Evolutionary conservation across 2,888 invertebrate species (phyloP).

Genomic region (Cosmia pyralina): DNA sequence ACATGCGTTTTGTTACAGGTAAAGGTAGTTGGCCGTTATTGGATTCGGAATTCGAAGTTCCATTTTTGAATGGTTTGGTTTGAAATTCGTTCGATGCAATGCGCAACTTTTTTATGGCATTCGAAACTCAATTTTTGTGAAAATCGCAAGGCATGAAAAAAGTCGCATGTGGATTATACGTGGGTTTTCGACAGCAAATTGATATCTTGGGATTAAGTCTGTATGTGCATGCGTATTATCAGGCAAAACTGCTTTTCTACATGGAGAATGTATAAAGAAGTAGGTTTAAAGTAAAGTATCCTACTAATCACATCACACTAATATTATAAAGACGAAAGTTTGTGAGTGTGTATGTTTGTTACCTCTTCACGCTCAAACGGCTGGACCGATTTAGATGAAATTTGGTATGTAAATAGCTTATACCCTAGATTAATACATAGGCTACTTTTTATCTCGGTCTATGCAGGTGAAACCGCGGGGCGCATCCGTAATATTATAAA

Average conservation of each 20-base stretch:
- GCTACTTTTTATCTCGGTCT: too few relatives aligned
- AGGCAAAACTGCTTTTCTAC: neutral
- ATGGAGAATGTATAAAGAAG: neutral
- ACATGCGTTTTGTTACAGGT: constrained; percentile 17
- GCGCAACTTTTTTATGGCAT: constrained; percentile 4
- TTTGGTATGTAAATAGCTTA: too few relatives aligned
- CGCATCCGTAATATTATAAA: too few relatives aligned
- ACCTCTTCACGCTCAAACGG: too few relatives aligned
- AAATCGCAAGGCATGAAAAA: neutral
- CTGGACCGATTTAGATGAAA: too few relatives aligned
- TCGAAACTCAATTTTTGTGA: neutral
- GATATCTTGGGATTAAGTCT: neutral
- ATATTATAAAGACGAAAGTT: too few relatives aligned
- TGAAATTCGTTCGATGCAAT: constrained; percentile 6
- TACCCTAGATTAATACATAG: too few relatives aligned
- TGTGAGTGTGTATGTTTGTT: too few relatives aligned
- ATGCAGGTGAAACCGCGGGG: too few relatives aligned
- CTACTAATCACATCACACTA: too few relatives aligned
- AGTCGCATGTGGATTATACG: neutral
- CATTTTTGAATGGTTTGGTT: constrained; percentile 13
- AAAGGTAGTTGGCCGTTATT: constrained; percentile 16
- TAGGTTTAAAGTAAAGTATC: too few relatives aligned
- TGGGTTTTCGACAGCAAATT: too few relatives aligned
- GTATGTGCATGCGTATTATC: neutral
- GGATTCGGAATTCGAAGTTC: constrained; percentile 6